Evolutionary conservation across 2,888 invertebrate species (phyloP), one percentile per base, ranked within the genome.

Genomic region (Cistogaster globosa): DNA sequence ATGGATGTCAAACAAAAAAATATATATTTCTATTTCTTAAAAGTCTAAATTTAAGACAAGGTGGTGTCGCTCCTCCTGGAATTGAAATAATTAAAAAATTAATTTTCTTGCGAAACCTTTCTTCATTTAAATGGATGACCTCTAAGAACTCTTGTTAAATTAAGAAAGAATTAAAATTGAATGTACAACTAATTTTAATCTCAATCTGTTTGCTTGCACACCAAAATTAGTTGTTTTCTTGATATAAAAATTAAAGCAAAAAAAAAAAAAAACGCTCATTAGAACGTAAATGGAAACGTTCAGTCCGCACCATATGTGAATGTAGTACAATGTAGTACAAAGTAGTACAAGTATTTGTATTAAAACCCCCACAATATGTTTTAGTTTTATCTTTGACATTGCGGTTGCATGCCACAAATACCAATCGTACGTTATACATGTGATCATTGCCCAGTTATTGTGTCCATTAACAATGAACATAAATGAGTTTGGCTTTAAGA

Each of bases 341-440:
- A n/a, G n/a, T n/a, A n/a, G 9, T 11, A 60, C 11, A 12, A 38
- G 16, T 55, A 16, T 53, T 58, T 58, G 55, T 26, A 48, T 32
- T 55, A 22, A 53, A 32, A 71, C 53, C 62, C 62, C 81, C 84
- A 85, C 85, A 82, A 53, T 71, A 71, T 78, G 65, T 63, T 69
- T 51, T 42, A 74, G 60, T 69, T 71, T 82, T 82, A 82, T 82
- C 78, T 68, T 63, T 85, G 85, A 85, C 74, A 78, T 82, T 85
- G 81, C 82, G 85, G 82, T 82, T 78, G 74, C 75, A 71, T 85
- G 67, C 85, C 78, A 85, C 85, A 85, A 78, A 81, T 84, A 81
- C 80, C 71, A 81, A 78, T 68, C 60, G 69, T 74, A 55, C 58
- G 62, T 84, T 80, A 71, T 14, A 45, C 60, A 67, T 69, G 51